Conservation (phyloP, 2,113 vertebrate species). For the Ictalurus furcatus region DNA sequence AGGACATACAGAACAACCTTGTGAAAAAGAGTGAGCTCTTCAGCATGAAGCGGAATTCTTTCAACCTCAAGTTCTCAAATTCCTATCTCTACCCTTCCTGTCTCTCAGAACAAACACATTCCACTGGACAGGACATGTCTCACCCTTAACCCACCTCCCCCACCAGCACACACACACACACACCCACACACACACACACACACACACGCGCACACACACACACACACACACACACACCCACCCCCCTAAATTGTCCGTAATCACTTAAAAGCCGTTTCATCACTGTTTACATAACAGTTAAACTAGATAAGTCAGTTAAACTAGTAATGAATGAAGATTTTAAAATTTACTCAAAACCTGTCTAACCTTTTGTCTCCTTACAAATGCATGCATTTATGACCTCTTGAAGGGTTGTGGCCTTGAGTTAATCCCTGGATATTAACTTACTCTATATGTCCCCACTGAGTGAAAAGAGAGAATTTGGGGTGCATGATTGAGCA, state of each 20-base stretch:
- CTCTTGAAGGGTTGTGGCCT: background rate
- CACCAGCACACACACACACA: background rate
- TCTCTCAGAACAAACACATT: constrained; percentile 48
- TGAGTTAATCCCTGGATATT: background rate
- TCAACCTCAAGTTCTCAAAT: constrained; percentile 24
- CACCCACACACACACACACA: no score
- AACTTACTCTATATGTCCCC: background rate
- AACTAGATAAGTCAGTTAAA: background rate
- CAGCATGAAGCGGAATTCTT: constrained; percentile 18
- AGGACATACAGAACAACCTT: background rate
- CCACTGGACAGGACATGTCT: constrained; percentile 29
- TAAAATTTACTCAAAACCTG: background rate
- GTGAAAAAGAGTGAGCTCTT: background rate
- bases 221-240: background rate
- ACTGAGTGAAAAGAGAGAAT: constrained; percentile 13
- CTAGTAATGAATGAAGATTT: background rate
- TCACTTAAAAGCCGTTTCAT: background rate
- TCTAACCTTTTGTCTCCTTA: background rate
- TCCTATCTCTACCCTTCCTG: constrained; percentile 35
- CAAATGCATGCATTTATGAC: background rate
- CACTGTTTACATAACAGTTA: background rate
- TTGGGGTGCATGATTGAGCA: background rate
- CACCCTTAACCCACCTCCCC: background rate
- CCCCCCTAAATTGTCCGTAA: background rate
- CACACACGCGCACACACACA: no score